These are phyloP conservation scores for Lithobates sylvaticus DNA, from an alignment of 2,797 vertebrate genomes.

Conservation along the genomic window DNA sequence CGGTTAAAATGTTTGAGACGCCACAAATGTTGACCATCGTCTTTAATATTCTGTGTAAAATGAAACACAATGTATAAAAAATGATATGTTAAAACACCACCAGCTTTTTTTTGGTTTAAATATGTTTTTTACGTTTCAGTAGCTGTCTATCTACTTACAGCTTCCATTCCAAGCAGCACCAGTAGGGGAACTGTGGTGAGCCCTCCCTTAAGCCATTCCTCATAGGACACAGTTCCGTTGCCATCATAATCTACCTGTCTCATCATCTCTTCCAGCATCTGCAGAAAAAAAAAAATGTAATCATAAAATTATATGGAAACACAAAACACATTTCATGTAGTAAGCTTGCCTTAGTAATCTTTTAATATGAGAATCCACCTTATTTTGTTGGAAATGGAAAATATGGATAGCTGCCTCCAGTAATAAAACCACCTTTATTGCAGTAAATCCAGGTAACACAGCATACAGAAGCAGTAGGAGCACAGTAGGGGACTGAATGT, in stretches of 20 bases:
- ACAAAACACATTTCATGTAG: not conserved
- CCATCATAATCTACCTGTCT: constrained; percentile 89
- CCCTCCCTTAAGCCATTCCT: constrained; percentile 92
- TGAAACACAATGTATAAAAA: not conserved
- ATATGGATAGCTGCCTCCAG: too few species aligned
- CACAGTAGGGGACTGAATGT: too few species aligned
- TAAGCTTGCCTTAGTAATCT: too few species aligned
- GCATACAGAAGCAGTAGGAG: too few species aligned
- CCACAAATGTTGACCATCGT: constrained; percentile 91
- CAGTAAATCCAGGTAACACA: too few species aligned
- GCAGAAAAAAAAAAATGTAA: constrained; percentile 19
- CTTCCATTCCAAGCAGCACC: constrained; percentile 90
- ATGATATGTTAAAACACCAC: not conserved
- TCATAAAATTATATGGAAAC: not conserved
- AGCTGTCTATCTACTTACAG: constrained; percentile 59
- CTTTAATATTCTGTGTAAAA: constrained; percentile 83
- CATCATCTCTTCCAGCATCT: constrained; percentile 97
- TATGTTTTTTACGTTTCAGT: not conserved
- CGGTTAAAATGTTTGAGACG: constrained; percentile 91
- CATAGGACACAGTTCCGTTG: constrained; percentile 88
- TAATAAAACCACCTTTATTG: too few species aligned
- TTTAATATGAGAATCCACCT: too few species aligned
- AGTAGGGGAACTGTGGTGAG: constrained; percentile 91
- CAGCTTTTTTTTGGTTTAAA: not conserved
- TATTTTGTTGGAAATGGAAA: too few species aligned